Percentiles rank a stretch among this genome's conserved stretches.
These are phyloP conservation scores for Trachymyrmex cornetzi DNA, from an alignment of 1,140 invertebrate species.

Conservation along the genomic window DNA sequence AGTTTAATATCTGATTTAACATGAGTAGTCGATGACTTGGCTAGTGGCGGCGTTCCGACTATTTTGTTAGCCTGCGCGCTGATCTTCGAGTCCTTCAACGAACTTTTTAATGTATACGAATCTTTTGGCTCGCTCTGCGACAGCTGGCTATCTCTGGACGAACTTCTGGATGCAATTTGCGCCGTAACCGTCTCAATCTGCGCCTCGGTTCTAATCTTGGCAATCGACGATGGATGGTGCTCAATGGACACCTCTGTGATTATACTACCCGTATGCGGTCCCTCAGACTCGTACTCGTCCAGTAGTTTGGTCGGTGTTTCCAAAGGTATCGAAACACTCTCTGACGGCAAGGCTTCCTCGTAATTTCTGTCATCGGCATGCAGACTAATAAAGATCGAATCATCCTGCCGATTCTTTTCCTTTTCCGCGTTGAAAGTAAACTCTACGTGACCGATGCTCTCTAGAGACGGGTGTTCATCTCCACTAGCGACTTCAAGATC, in stretches of 20 bases:
- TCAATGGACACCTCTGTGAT: conserved; percentile 83
- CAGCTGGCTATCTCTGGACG: conserved; percentile 68
- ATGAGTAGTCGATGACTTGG: background rate
- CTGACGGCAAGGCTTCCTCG: conserved; percentile 82
- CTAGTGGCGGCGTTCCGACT: background rate
- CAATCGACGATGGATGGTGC: conserved; percentile 72
- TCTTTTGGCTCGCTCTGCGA: conserved; percentile 75
- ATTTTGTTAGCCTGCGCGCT: conserved; percentile 60
- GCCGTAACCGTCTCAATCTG: conserved; percentile 76
- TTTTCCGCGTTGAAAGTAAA: conserved; percentile 83
- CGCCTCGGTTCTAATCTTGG: conserved; percentile 80
- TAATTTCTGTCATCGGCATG: conserved; percentile 81
- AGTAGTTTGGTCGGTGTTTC: conserved; percentile 84
- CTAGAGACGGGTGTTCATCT: conserved; percentile 75
- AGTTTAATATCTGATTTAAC: conserved; percentile 26
- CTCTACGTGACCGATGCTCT: conserved; percentile 85
- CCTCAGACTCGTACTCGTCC: conserved; percentile 82
- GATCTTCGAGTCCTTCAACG: conserved; percentile 65
- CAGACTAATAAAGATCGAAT: conserved; percentile 83
- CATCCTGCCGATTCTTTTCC: conserved; percentile 75
- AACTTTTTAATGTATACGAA: conserved; percentile 69
- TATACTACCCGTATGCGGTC: conserved; percentile 73
- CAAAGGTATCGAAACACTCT: conserved; percentile 83
- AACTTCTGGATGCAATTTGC: conserved; percentile 25
- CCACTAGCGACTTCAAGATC: conserved; percentile 2